These are phyloP conservation scores for Heterotis niloticus DNA, from an alignment of 2,113 vertebrate genomes.

Conservation along the genomic window DNA sequence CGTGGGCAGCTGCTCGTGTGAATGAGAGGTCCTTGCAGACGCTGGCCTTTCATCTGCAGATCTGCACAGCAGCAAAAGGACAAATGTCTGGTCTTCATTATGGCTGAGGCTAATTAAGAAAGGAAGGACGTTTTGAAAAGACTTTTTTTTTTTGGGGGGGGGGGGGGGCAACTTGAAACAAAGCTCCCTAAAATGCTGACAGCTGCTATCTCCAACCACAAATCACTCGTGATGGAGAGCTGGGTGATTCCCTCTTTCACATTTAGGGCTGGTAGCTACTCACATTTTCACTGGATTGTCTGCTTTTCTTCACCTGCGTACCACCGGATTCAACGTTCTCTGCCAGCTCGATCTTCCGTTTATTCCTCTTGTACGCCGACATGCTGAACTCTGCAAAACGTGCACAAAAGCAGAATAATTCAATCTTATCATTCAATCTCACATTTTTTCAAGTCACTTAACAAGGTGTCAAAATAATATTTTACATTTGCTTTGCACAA, in stretches of 20 bases:
- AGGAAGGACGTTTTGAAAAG: not conserved
- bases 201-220: not conserved
- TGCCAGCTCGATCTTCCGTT: conserved; percentile 94
- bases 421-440: not conserved
- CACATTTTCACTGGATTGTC: conserved; percentile 92
- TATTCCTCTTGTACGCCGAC: conserved; percentile 97
- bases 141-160: not conserved
- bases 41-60: conserved; percentile 39
- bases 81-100: conserved; percentile 32
- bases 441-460: not conserved
- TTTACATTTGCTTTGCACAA: not conserved
- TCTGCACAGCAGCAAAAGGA: conserved; percentile 33
- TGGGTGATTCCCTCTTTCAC: not conserved
- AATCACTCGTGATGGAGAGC: not conserved
- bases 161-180: not conserved
- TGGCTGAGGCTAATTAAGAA: conserved; percentile 39
- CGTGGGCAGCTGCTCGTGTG: conserved; percentile 26
- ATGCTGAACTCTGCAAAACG: conserved; percentile 84
- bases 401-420: not conserved
- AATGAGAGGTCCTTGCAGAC: conserved; percentile 42
- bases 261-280: conserved; percentile 48
- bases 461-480: too few relatives aligned
- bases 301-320: conserved; percentile 84
- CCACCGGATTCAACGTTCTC: conserved; percentile 90
- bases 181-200: not conserved